Evolutionary conservation across 2,888 invertebrate species (phyloP).

Genomic region (Caenorhabditis sulstoni): DNA sequence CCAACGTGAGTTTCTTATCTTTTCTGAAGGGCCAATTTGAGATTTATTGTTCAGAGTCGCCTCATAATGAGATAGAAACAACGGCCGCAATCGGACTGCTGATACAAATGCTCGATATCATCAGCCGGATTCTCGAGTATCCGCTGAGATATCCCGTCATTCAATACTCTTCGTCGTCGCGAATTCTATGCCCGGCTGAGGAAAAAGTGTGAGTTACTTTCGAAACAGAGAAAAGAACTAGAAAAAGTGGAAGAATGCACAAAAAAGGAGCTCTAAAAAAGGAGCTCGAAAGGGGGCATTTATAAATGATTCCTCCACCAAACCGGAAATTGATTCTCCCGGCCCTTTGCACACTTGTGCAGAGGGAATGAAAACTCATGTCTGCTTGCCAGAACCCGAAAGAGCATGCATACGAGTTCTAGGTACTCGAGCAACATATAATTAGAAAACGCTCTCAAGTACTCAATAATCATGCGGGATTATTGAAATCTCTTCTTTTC

Average conservation of each 20-base stretch:
- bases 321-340: constrained; percentile 7
- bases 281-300: background rate
- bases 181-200: constrained; percentile 35
- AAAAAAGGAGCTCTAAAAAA: no score
- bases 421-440: no score
- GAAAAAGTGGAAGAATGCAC: background rate
- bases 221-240: background rate
- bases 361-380: no score
- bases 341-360: background rate
- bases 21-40: background rate
- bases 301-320: background rate
- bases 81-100: constrained; percentile 92
- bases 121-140: constrained; percentile 89
- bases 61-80: constrained; percentile 86
- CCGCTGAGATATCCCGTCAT: constrained; percentile 89
- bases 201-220: constrained; percentile 37
- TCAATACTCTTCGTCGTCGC: constrained; percentile 21
- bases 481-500: no score
- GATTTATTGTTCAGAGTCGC: constrained; percentile 78
- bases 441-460: constrained; percentile 2
- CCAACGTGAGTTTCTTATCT: constrained; percentile 45
- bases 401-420: no score
- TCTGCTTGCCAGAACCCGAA: no score
- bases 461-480: background rate
- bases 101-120: constrained; percentile 89